Evolutionary conservation across 2,113 vertebrate species (phyloP), one percentile per base, ranked within the genome.

Genomic region (Strix aluco): DNA sequence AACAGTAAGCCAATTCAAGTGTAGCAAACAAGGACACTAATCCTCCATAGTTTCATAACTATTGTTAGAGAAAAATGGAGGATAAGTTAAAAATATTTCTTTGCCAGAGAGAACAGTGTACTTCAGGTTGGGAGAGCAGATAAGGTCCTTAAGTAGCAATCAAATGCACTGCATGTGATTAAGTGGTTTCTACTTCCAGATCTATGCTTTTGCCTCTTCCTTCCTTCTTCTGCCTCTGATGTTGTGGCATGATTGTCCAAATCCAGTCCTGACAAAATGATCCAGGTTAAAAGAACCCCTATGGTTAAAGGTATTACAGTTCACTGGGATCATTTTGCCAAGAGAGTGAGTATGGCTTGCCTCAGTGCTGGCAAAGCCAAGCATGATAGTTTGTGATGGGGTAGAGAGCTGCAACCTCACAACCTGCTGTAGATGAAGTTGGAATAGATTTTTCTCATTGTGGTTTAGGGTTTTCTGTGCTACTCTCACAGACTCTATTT

Each of bases 271-370:
- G 46, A 83, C 21, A 90, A 86, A 78, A 95, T 62, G 4, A 40
- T 42, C 17, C 40, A 38, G 77, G 61, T 84, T 67, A 81, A 79
- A 91, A 86, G 29, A 94, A 36, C 13, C 12, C 42, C 36, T 63
- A 2, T 58, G 65, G 23, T 78, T 89, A 67, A 63, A 87, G 52
- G 47, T 42, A 34, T 67, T 52, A 34, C 34, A 67, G 77, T 73
- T 88, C 5, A 15, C 34, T 40, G 5, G 6, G 23, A n/a, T 66
- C 5, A 6, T 63, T 93, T 81, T 55, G 81, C 55, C 21, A 25
- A 16, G 47, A 88, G 15, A 62, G 59, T 0, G 0, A 71, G 26
- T 18, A 22, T 0, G 2, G 59, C 20, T 75, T 84, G 59, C 25
- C 69, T 67, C 0, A 0, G 38, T 10, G 65, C 47, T 63, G 65